Base-by-base conservation (phyloP, 2,888 invertebrate genomes). In the Galerucella calmariensis region DNA sequence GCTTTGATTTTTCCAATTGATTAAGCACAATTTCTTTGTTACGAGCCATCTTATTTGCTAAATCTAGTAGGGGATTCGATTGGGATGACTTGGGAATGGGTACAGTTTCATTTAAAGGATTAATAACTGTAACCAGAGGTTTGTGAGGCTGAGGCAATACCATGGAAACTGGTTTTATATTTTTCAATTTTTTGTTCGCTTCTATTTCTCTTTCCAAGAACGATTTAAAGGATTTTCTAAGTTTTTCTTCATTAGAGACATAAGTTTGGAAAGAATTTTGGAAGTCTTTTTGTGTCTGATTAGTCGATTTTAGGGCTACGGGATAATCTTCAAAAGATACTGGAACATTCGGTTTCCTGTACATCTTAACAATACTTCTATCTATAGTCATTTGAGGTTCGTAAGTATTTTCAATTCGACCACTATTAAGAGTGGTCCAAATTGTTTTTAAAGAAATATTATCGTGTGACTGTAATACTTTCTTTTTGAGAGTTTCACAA, bases 341-440 rank as follows among this genome's bases (percentile, higher is more conserved):
- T 62, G 51, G 20, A 56, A 56, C 10, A 10, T 56, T 16, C 14
- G 46, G 62, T 35, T 48, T 51, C 61, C 20, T 59, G 51, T 51
- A 69, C 8, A 69, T 27, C 24, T 51, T 69, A 16, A 35, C 2
- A 35, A 69, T 51, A 8, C 41, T 59, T 35, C 6, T 16, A 56
- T 71, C 44, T 20, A 20, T 53, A 12, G n/a, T n/a, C 14, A 61
- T 44, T 16, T 41, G 53, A 20, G 59, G 16, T 20, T 67, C 56
- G 35, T 58, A 62, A 9, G 61, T n/a, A 16, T 67, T 27, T 65
- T 73, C 16, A 10, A 69, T 58, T 62, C 75, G 58, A 35, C 65
- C 75, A 35, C 20, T 44, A 10, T 75, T 56, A 41, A 75, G 56
- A 4, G 67, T 67, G 11, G 63, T 66, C 75, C 75, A 75, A 27